Base-by-base conservation (phyloP, 1,140 invertebrate species). In the Asbolus verrucosus region DNA sequence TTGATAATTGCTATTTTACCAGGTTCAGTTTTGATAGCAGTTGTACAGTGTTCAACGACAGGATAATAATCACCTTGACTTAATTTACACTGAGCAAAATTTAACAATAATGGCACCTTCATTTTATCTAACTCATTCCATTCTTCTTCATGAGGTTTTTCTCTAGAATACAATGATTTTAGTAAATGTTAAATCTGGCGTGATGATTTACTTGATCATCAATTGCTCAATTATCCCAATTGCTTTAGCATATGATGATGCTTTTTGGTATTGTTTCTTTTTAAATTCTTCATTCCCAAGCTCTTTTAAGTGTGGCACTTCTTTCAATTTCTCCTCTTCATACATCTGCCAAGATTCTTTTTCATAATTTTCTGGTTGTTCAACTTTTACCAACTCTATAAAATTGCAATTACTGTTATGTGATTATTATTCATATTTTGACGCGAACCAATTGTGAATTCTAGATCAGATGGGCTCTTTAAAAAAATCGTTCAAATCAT, bases 271-370 rank as follows among this genome's bases (percentile, higher is more conserved):
- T 61, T 92, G 81, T 69, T 92, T 90, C 43, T 89, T 81, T 77
- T 86, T 88, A 80, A 94, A 98, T 1, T 93, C 84, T n/a, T 82
- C 73, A 84, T 98, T 99, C 3, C 97, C 97, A 77, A 92, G 88
- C 79, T 94, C 90, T 76, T 88, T 90, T 14, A 98, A 81, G 41
- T 84, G 79, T 6, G 93, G 91, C 13, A 98, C 86, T 27, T 87
- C 85, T 24, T 87, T 83, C 6, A 94, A 75, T 79, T 93, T 94
- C 80, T 98, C 95, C 67, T 91, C 85, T 70, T 92, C 90, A 59
- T 87, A 88, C 86, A 98, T 87, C 80, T 95, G 93, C 97, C 97
- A 99, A 13, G 91, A 84, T 81, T 98, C 96, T 81, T 95, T 95
- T 74, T 96, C 89, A 84, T 97, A 98, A 70, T 95, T 88, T 72